These are phyloP conservation scores for Bilobella aurantiaca DNA, from an alignment of 1,140 invertebrate species.

Conservation along the genomic window DNA sequence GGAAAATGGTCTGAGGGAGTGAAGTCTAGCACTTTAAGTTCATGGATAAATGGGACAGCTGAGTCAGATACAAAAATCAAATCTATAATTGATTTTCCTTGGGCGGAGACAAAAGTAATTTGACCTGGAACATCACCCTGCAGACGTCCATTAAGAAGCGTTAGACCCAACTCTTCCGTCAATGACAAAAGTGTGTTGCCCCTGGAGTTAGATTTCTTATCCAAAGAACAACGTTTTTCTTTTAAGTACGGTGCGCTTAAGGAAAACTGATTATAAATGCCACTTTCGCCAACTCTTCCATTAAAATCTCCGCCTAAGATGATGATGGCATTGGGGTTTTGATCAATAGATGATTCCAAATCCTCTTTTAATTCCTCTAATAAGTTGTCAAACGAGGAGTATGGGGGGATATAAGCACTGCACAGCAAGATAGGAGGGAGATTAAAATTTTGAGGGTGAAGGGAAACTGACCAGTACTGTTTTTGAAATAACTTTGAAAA, in stretches of 20 bases:
- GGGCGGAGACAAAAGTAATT: background rate
- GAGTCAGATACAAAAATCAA: background rate
- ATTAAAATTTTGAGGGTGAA: background rate
- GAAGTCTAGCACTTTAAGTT: background rate
- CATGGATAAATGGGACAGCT: background rate
- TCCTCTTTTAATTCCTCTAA: background rate
- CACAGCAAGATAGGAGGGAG: background rate
- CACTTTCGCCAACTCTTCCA: background rate
- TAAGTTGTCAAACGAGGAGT: background rate
- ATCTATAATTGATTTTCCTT: background rate
- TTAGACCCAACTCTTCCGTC: background rate
- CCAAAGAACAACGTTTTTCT: too few relatives aligned
- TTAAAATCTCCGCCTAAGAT: background rate
- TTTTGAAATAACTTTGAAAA: background rate
- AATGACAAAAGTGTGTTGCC: background rate
- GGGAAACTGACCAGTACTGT: background rate
- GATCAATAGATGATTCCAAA: background rate
- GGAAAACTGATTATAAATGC: background rate
- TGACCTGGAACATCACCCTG: background rate
- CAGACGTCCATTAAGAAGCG: background rate
- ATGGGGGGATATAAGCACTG: background rate
- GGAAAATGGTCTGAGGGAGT: background rate
- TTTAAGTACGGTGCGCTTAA: background rate
- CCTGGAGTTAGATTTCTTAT: background rate
- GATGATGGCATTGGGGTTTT: background rate